These are phyloP conservation scores for Dryoscopus gambensis DNA, from an alignment of 2,113 vertebrate genomes.

Conservation along the genomic window DNA sequence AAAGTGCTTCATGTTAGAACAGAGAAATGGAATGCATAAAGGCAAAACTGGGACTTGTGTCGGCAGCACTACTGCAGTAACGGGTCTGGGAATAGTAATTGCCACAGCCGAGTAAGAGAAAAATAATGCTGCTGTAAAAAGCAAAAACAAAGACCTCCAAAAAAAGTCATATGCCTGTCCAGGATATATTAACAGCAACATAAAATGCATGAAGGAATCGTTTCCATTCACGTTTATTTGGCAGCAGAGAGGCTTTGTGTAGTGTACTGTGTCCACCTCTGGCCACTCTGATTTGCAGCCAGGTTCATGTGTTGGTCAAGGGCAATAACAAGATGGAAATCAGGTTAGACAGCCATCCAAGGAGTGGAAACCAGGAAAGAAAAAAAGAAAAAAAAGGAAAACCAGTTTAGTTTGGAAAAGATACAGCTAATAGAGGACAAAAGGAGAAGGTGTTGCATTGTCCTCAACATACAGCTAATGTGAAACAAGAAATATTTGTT, in stretches of 20 bases:
- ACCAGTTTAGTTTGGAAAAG: neutral
- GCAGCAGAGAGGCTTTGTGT: neutral
- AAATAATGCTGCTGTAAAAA: neutral
- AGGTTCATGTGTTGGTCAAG: neutral
- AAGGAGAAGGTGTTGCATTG: neutral
- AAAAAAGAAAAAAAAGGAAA: too few relatives aligned
- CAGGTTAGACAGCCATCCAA: neutral
- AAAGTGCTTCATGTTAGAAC: neutral
- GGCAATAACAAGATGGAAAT: neutral
- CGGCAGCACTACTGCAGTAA: neutral
- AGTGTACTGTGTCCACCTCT: neutral
- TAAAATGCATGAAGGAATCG: fast-evolving
- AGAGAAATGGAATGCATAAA: neutral
- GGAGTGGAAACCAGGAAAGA: neutral
- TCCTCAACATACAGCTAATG: neutral
- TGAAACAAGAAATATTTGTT: neutral
- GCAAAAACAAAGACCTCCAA: neutral
- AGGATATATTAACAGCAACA: neutral
- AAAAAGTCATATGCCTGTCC: neutral
- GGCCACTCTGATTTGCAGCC: neutral
- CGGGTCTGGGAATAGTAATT: neutral
- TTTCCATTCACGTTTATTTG: neutral
- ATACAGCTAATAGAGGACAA: neutral
- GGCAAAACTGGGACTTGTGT: neutral
- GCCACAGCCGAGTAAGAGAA: neutral